These are phyloP conservation scores for Arion vulgaris DNA, from an alignment of 1,140 invertebrate species.

Conservation along the genomic window DNA sequence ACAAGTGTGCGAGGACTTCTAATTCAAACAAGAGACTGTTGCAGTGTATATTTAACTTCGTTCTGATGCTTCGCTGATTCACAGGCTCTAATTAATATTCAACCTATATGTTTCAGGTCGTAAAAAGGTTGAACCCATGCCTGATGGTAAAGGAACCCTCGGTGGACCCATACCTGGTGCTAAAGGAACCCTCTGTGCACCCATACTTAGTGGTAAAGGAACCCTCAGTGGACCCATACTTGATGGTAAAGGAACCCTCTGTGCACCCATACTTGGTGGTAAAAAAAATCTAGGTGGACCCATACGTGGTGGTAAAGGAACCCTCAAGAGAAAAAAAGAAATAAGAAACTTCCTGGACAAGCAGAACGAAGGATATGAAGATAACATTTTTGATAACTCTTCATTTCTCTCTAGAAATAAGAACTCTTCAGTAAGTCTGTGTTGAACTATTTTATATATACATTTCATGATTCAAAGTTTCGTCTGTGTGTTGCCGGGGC, in stretches of 20 bases:
- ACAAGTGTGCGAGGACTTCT: too few species aligned
- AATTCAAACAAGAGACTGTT: too few species aligned
- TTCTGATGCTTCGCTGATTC: too few species aligned
- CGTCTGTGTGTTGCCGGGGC: too few species aligned
- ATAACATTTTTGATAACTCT: slow-evolving; percentile 24
- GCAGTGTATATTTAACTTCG: too few species aligned
- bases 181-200: slow-evolving; percentile 27
- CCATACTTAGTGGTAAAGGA: slow-evolving; percentile 27
- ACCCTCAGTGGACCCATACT: slow-evolving; percentile 23
- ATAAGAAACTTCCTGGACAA: slow-evolving; percentile 20
- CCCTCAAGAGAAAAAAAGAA: slow-evolving; percentile 35
- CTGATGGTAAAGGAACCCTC: slow-evolving; percentile 31
- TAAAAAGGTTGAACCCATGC: slow-evolving; percentile 7
- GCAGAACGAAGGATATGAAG: slow-evolving; percentile 37
- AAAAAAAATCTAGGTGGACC: slow-evolving; percentile 29
- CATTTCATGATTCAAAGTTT: too few species aligned
- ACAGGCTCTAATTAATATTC: too few species aligned
- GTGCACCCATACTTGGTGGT: slow-evolving; percentile 18
- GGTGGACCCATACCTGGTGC: slow-evolving; percentile 22
- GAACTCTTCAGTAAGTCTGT: not conserved
- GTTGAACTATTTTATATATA: too few species aligned
- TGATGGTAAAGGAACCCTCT: slow-evolving; percentile 31
- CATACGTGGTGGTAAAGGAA: slow-evolving; percentile 31
- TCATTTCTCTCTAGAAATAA: not conserved
- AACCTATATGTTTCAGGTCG: not conserved